Percentiles rank a stretch among this genome's conserved stretches.
Evolutionary conservation across 2,888 invertebrate species (phyloP).

Genomic region (Euproctis similis): DNA sequence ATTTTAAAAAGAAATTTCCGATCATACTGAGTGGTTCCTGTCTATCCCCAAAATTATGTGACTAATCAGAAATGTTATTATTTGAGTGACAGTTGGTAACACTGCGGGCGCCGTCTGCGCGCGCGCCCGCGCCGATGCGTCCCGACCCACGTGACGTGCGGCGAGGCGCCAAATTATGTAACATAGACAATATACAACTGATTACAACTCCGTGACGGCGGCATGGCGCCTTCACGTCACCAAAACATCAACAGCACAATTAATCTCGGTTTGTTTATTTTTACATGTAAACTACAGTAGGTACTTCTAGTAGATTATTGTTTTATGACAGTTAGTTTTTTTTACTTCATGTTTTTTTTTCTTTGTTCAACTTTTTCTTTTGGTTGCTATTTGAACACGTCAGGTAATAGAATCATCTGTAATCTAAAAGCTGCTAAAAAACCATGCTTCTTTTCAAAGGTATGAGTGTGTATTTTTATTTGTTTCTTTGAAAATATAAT

Average conservation of each 20-base stretch:
- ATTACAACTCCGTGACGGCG: constrained; percentile 13
- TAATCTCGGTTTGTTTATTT: constrained; percentile 8
- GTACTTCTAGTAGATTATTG: constrained; percentile 1
- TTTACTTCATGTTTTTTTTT: too few species aligned
- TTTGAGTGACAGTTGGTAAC: constrained; percentile 20
- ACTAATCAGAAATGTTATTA: constrained; percentile 1
- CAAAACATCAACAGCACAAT: constrained; percentile 16
- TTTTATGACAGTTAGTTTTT: not conserved
- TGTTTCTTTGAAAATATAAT: too few species aligned
- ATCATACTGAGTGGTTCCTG: not conserved
- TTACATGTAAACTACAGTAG: too few species aligned
- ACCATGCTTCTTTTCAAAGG: too few species aligned
- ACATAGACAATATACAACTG: constrained; percentile 24
- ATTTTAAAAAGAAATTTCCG: too few species aligned
- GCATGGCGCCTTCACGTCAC: constrained; percentile 19
- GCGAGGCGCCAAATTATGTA: constrained; percentile 32
- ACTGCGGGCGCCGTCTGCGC: constrained; percentile 26
- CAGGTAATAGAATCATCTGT: too few species aligned
- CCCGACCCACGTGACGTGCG: constrained; percentile 12
- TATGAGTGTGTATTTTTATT: too few species aligned
- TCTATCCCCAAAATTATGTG: not conserved
- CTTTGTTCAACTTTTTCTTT: too few species aligned
- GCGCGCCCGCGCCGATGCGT: too few species aligned
- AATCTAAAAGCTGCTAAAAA: too few species aligned
- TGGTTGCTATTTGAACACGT: too few species aligned